phyloP scores from a whole-genome alignment of 1,140 invertebrate species.

The Drosophila pseudoobscura region DNA sequence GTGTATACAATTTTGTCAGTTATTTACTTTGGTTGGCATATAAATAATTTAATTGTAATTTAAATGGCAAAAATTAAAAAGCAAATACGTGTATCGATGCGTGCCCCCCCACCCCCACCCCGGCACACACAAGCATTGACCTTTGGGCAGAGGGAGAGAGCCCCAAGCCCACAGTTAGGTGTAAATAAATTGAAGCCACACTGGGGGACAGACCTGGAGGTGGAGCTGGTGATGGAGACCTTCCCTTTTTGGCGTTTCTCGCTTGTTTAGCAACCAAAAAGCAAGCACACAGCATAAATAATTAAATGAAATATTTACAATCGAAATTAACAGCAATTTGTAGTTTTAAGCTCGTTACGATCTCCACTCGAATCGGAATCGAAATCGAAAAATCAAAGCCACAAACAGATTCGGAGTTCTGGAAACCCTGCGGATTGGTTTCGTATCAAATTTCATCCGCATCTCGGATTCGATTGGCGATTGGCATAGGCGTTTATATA shows the following conservation, averaged over 20 bases:
- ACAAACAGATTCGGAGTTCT: constrained; percentile 11
- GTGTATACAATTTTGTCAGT: constrained; percentile 4
- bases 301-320: constrained; percentile 79
- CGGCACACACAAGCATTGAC: constrained; percentile 65
- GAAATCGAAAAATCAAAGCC: constrained; percentile 11
- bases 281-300: constrained; percentile 63
- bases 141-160: constrained; percentile 9
- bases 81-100: constrained; percentile 54
- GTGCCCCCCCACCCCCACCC: constrained; percentile 6
- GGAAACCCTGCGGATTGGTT: constrained; percentile 35
- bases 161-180: constrained; percentile 38
- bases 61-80: constrained; percentile 54
- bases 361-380: constrained; percentile 27
- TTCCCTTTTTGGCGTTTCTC: constrained; percentile 2
- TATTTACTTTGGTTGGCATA: constrained; percentile 23
- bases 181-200: constrained; percentile 64
- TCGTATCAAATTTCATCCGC: constrained; percentile 57
- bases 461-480: constrained; percentile 18
- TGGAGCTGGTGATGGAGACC: not conserved
- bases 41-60: constrained; percentile 70
- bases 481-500: constrained; percentile 24
- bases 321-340: constrained; percentile 78
- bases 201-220: constrained; percentile 13
- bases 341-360: constrained; percentile 67
- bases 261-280: constrained; percentile 40